A percentile compares a stretch with the other conserved stretches of the same genome.
Conservation (phyloP, 2,888 invertebrate species). For the Alcis repandata region DNA sequence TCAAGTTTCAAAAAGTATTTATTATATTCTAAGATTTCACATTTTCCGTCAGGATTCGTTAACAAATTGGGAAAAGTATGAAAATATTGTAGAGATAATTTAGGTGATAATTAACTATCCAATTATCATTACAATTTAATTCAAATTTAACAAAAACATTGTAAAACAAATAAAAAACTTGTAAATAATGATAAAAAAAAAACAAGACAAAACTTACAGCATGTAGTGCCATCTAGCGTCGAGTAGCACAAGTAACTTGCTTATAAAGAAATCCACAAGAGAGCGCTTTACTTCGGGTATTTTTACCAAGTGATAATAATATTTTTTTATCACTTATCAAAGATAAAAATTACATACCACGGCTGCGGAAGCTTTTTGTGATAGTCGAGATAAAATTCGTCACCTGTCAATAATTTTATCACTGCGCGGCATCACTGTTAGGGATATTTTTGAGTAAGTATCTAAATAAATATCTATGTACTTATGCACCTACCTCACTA, state of each 20-base stretch:
- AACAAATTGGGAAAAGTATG: no score
- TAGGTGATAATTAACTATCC: no score
- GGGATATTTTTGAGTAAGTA: conserved; percentile 1
- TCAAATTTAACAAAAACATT: no score
- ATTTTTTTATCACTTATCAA: conserved; percentile 16
- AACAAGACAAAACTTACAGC: background rate
- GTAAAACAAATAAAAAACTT: no score
- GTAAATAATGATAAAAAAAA: background rate
- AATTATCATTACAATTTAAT: no score
- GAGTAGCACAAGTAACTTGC: conserved; percentile 62
- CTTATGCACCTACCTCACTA: no score
- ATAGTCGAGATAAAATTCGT: conserved; percentile 37
- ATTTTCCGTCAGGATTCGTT: no score
- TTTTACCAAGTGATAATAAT: conserved; percentile 10
- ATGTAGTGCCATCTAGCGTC: conserved; percentile 61
- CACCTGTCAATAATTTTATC: conserved; percentile 44
- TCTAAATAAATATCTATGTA: background rate
- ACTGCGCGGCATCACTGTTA: conserved; percentile 5
- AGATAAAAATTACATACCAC: conserved; percentile 24
- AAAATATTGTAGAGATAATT: no score
- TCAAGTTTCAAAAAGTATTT: no score
- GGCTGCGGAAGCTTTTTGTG: conserved; percentile 23
- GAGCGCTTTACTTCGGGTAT: conserved; percentile 46
- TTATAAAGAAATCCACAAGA: conserved; percentile 47
- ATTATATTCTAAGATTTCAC: no score